phyloP scores from a whole-genome alignment of 92 coral and sea anemone species.

The Umimayanthus kanabou region DNA sequence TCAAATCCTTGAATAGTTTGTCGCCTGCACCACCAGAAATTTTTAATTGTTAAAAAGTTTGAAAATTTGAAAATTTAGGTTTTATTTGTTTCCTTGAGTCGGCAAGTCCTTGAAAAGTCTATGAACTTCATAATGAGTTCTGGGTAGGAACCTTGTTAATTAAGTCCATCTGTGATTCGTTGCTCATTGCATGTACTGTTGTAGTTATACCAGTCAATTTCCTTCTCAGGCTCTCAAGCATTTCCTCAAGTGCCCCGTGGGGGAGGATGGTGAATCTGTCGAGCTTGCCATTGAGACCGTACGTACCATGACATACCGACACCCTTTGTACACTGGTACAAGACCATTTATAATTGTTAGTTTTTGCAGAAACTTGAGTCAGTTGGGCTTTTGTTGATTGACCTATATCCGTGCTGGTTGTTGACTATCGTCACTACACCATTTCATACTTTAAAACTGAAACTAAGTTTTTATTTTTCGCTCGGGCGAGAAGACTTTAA shows the following conservation, averaged over 20 bases:
- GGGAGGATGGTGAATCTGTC: slow-evolving; percentile 94
- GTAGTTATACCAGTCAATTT: background rate
- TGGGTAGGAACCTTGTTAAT: too few relatives aligned
- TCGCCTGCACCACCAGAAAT: too few relatives aligned
- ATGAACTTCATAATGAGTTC: too few relatives aligned
- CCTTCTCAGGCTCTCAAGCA: slow-evolving; percentile 88
- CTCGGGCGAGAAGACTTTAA: too few relatives aligned
- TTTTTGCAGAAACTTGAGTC: background rate
- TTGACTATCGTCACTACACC: background rate
- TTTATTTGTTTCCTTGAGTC: too few relatives aligned
- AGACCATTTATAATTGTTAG: background rate
- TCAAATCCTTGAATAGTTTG: too few relatives aligned
- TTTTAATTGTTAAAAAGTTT: too few relatives aligned
- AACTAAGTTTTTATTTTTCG: too few relatives aligned
- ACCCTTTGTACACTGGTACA: background rate
- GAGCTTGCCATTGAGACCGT: slow-evolving; percentile 98
- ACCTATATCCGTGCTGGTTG: background rate
- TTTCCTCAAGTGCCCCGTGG: slow-evolving; percentile 91
- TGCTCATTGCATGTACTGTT: background rate
- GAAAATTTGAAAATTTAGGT: too few relatives aligned
- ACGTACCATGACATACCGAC: slow-evolving; percentile 24
- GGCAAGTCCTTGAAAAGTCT: too few relatives aligned
- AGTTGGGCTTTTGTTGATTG: background rate
- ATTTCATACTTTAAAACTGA: background rate
- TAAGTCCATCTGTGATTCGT: background rate